Conservation (phyloP, 2,797 vertebrate species). For the Sebastes iracundus region DNA sequence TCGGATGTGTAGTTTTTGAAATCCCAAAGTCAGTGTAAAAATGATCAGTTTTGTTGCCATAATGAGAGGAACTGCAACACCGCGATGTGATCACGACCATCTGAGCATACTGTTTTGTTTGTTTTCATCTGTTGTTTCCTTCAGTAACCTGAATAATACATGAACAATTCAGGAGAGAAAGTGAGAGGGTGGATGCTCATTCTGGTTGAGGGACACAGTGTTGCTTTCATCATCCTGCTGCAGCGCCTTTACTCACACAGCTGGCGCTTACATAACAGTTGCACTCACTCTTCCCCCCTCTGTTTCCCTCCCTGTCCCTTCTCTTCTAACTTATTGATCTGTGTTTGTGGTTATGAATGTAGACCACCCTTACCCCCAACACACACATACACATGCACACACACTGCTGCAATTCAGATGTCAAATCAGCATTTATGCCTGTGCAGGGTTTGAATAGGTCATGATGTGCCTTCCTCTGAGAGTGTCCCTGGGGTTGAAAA, state of each 20-base stretch:
- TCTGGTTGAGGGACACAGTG: slow-evolving; percentile 7
- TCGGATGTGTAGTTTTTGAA: not conserved
- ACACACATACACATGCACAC: not conserved
- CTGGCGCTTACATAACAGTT: slow-evolving; percentile 75
- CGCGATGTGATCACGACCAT: slow-evolving; percentile 14
- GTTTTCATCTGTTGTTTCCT: slow-evolving; percentile 20
- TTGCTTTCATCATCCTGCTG: slow-evolving; percentile 66
- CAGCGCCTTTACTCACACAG: slow-evolving; percentile 64
- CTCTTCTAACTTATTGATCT: slow-evolving; percentile 41
- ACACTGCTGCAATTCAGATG: slow-evolving; percentile 28
- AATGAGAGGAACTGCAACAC: not conserved
- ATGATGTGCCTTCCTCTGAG: slow-evolving; percentile 35
- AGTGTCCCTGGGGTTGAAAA: slow-evolving; percentile 39
- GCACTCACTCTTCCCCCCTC: slow-evolving; percentile 11
- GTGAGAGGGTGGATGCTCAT: slow-evolving; percentile 38
- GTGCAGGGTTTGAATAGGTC: slow-evolving; percentile 51
- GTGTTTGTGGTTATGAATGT: slow-evolving; percentile 16
- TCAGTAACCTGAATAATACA: slow-evolving; percentile 47
- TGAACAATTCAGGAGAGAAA: slow-evolving; percentile 37
- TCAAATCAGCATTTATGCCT: slow-evolving; percentile 32
- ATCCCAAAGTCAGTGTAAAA: not conserved
- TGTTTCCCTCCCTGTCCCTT: slow-evolving; percentile 8
- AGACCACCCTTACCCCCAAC: not conserved
- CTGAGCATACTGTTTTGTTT: not conserved
- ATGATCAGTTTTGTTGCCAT: slow-evolving; percentile 1